phyloP scores from a whole-genome alignment of 2,797 vertebrate species.

The Lagodon rhomboides region DNA sequence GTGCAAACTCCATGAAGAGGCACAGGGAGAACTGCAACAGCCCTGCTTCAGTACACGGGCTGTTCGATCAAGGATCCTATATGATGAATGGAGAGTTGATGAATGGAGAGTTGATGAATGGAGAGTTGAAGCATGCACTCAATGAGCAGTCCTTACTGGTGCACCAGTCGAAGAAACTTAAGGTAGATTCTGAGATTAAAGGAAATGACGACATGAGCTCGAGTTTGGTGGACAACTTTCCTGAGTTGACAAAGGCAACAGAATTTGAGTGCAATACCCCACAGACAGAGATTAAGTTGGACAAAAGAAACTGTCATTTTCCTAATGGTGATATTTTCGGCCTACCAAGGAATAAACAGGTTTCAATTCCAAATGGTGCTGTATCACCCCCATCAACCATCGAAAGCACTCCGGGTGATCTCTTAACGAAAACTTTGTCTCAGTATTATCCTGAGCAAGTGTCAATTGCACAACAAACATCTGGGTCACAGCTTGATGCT shows the following conservation, averaged over 20 bases:
- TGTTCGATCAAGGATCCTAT: conserved; percentile 84
- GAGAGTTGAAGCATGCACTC: conserved; percentile 91
- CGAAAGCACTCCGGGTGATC: conserved; percentile 90
- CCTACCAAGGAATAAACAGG: conserved; percentile 89
- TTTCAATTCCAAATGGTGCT: conserved; percentile 94
- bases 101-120: conserved; percentile 92
- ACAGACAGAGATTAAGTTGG: conserved; percentile 84
- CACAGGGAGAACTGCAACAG: conserved; percentile 84
- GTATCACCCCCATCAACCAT: conserved; percentile 90
- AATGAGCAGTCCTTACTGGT: conserved; percentile 88
- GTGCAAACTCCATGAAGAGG: conserved; percentile 85
- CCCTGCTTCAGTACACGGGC: conserved; percentile 83
- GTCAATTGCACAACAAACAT: conserved; percentile 91
- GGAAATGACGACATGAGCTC: conserved; percentile 78
- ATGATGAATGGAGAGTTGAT: conserved; percentile 93
- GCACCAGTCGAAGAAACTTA: conserved; percentile 90
- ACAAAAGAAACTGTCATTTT: conserved; percentile 85
- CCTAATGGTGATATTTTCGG: conserved; percentile 89
- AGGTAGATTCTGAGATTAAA: conserved; percentile 87
- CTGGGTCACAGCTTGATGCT: conserved; percentile 88
- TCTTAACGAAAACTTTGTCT: conserved; percentile 94
- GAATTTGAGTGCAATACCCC: conserved; percentile 81
- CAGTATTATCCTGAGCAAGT: conserved; percentile 94
- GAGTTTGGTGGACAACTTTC: conserved; percentile 78
- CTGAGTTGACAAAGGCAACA: conserved; percentile 80